Base-by-base conservation (phyloP, 2,113 vertebrate species). In the Rallus limicola region DNA sequence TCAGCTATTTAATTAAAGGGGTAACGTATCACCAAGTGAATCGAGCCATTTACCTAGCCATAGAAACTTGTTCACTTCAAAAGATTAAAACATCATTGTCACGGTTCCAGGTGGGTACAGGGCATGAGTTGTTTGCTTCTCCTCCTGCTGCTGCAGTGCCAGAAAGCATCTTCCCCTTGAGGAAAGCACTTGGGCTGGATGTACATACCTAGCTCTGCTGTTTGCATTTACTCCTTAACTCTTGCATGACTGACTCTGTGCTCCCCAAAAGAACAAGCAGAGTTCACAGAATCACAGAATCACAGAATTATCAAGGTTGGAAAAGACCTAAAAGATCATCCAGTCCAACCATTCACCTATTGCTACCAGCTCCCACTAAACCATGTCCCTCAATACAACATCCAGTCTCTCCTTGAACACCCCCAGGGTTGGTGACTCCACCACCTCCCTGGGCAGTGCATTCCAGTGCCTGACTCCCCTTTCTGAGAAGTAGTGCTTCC, bases 1-100 rank as follows among this genome's bases (percentile, higher is more conserved):
- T 79, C 93, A 96, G 88, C 50, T 91, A 78, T 55, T 94, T 96
- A 95, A 95, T 97, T 96, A 96, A 79, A 93, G 50, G 90, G 44
- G 64, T 82, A 95, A 91, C 1, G 0, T 93, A 96, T 86, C 95
- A 74, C 72, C 38, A 60, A 48, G 55, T 42, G 63, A 76, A 96
- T 75, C 85, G 68, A 71, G 70, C 29, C 70, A n/a, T 59, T 93
- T 25, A 80, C 72, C 76, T 59, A 46, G 62, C 63, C 52, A 92
- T 21, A 79, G 82, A 46, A 85, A 86, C 60, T 84, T 24, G 24
- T 14, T 80, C 85, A 50, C 78, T 87, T 91, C 55, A 65, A 56
- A 92, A 94, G 88, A 90, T 67, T 28, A 19, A 83, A 86, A 69
- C 25, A 17, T 74, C 44, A 10, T 59, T 91, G 95, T 79, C 83